Evolutionary conservation across 2,113 vertebrate genomes (phyloP).

Genomic region (Hypanus sabinus): DNA sequence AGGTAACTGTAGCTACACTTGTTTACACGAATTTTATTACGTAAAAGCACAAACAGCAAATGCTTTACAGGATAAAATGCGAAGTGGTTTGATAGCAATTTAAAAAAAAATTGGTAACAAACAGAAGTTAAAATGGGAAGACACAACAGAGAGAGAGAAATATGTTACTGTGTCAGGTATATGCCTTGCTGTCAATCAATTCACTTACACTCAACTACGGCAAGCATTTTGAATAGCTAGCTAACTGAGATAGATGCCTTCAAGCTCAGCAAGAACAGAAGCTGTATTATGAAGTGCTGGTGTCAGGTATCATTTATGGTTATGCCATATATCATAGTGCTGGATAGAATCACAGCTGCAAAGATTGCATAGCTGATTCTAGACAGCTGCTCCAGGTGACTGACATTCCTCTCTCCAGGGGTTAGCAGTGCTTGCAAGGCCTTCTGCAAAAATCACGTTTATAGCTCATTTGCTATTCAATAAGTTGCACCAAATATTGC

Average conservation of each 20-base stretch:
- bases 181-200: constrained; percentile 15
- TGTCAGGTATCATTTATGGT: constrained; percentile 33
- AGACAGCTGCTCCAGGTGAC: constrained; percentile 25
- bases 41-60: not conserved
- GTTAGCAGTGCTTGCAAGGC: constrained; percentile 22
- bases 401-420: constrained; percentile 27
- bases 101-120: not conserved
- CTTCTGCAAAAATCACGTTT: not conserved
- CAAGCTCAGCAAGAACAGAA: constrained; percentile 29
- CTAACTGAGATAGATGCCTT: constrained; percentile 32
- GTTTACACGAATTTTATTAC: constrained; percentile 3
- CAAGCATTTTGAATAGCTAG: constrained; percentile 27
- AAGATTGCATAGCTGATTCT: constrained; percentile 21
- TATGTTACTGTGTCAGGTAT: constrained; percentile 6
- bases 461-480: not conserved
- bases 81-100: not conserved
- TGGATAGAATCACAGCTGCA: constrained; percentile 25
- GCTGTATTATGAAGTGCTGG: constrained; percentile 36
- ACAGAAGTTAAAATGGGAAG: not conserved
- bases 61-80: no score
- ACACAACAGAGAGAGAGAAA: not conserved
- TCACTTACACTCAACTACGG: constrained; percentile 4
- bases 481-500: not conserved
- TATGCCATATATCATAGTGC: constrained; percentile 13
- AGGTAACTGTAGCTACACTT: not conserved